phyloP scores from a whole-genome alignment of 2,113 vertebrate species.

The Anguilla japonica region DNA sequence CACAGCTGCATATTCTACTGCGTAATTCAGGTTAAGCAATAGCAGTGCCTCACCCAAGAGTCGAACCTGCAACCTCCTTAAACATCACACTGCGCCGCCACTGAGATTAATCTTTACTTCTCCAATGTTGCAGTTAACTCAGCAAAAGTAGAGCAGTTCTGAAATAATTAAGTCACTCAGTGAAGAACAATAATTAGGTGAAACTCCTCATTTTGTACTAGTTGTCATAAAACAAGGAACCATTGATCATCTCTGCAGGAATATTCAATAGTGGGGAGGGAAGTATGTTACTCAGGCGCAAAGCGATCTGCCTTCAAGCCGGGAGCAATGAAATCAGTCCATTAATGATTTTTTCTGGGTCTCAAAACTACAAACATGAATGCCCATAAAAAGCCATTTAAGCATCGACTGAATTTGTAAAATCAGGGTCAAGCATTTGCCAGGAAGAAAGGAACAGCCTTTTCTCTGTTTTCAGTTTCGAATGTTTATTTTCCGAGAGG shows the following conservation, averaged over 20 bases:
- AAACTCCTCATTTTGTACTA: not conserved
- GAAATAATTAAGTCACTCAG: not conserved
- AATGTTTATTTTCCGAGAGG: constrained; percentile 62
- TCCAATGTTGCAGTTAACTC: not conserved
- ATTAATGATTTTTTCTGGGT: constrained; percentile 5
- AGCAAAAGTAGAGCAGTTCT: no score
- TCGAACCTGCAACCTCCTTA: no score
- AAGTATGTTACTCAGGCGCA: not conserved
- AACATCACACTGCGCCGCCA: no score
- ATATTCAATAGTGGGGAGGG: not conserved
- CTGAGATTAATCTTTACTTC: no score
- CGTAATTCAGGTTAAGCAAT: no score
- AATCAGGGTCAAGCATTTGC: not conserved
- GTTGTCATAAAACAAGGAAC: not conserved
- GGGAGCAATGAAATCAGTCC: not conserved
- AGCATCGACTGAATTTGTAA: not conserved
- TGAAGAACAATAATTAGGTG: constrained; percentile 6
- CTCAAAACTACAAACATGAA: constrained; percentile 12
- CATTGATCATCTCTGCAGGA: not conserved
- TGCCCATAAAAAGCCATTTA: not conserved
- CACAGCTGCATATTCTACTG: no score
- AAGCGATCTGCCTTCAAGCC: not conserved
- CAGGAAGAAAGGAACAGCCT: not conserved
- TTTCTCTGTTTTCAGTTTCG: constrained; percentile 24
- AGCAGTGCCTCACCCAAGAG: no score